These are phyloP conservation scores for Aythya baeri DNA, from an alignment of 2,113 vertebrate genomes.

Conservation along the genomic window DNA sequence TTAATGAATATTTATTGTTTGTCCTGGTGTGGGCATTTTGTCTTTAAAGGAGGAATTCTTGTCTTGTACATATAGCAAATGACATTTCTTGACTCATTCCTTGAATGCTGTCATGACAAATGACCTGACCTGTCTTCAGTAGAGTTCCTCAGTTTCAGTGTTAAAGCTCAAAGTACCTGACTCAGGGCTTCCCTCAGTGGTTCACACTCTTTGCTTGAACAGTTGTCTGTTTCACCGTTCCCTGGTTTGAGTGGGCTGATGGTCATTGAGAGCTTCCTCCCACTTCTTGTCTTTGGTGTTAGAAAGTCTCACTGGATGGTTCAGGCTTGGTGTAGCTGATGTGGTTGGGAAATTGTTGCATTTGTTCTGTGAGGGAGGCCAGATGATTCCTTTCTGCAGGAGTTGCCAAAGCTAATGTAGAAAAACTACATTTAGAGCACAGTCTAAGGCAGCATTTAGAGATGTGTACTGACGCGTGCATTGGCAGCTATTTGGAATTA, in stretches of 20 bases:
- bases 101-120: not conserved
- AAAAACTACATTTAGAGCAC: not conserved
- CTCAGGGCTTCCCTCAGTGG: not conserved
- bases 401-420: not conserved
- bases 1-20: not conserved
- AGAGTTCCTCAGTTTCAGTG: not conserved
- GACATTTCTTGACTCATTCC: not conserved
- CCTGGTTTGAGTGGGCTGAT: not conserved
- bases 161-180: not conserved
- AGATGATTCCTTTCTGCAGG: not conserved
- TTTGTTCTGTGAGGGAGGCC: not conserved
- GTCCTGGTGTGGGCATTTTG: not conserved
- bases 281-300: not conserved
- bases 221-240: not conserved
- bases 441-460: not conserved
- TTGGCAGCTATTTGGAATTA: not conserved
- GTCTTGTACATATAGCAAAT: not conserved
- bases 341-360: not conserved
- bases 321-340: not conserved
- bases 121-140: not conserved
- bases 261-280: not conserved
- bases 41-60: not conserved
- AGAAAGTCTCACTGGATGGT: not conserved
- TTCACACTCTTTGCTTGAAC: not conserved
- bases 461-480: not conserved